Evolutionary conservation across 1,140 invertebrate species (phyloP).

Genomic region (Portunus trituberculatus): DNA sequence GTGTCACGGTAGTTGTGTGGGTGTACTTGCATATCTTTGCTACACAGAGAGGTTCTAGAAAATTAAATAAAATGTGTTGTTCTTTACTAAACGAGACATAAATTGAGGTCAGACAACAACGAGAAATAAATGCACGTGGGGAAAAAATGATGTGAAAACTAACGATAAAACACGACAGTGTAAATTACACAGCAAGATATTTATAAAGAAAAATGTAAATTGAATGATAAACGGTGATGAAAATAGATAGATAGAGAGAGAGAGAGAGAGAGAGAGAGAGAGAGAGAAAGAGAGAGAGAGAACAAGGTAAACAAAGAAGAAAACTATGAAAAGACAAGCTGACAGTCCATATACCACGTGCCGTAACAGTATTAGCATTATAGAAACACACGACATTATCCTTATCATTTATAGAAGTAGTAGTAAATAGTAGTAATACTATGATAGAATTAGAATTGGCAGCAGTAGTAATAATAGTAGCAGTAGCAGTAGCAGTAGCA

Average conservation of each 20-base stretch:
- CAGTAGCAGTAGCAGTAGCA: not conserved
- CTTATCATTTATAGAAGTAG: not conserved
- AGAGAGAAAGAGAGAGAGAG: conserved; percentile 1
- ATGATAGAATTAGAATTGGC: not conserved
- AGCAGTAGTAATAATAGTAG: not conserved
- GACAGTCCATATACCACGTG: too few species aligned
- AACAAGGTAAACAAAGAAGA: not conserved
- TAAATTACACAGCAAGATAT: too few species aligned
- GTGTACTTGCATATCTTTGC: not conserved
- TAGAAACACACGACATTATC: not conserved
- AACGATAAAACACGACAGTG: too few species aligned
- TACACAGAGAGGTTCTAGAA: too few species aligned
- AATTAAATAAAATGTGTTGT: too few species aligned
- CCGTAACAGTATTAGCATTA: too few species aligned
- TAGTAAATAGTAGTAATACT: not conserved
- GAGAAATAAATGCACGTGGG: too few species aligned
- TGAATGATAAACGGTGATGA: too few species aligned
- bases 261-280: conserved; percentile 24
- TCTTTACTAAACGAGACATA: too few species aligned
- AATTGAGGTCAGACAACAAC: too few species aligned
- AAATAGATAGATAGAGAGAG: not conserved
- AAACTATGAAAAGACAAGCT: not conserved
- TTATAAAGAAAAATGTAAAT: too few species aligned
- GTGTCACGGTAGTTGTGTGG: not conserved
- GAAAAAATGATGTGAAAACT: too few species aligned